Conservation (phyloP, 2,888 invertebrate genomes). For the Ophion costatus region DNA sequence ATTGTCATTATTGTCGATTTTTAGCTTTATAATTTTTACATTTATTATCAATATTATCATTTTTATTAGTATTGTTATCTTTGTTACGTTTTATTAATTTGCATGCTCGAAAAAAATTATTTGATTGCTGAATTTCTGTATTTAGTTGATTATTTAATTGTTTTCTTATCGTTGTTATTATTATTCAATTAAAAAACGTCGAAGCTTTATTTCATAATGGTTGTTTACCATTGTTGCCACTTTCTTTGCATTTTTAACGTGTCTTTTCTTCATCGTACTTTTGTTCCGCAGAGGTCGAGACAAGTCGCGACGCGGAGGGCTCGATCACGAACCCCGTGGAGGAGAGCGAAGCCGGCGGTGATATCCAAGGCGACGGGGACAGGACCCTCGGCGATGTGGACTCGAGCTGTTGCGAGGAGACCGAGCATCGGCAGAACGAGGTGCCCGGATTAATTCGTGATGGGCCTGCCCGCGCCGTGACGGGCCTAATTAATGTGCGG, state of each 20-base stretch:
- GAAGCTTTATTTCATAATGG: too few relatives aligned
- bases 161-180: neutral
- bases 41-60: too few relatives aligned
- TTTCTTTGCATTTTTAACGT: too few relatives aligned
- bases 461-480: neutral
- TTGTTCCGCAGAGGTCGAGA: conserved; percentile 74
- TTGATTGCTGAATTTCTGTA: too few relatives aligned
- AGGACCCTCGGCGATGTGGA: conserved; percentile 77
- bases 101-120: too few relatives aligned
- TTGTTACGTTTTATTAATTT: too few relatives aligned
- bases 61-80: too few relatives aligned
- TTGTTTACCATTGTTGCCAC: too few relatives aligned
- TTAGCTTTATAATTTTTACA: too few relatives aligned
- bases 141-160: too few relatives aligned
- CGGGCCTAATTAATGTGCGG: neutral
- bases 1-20: too few relatives aligned
- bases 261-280: neutral
- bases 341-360: conserved; percentile 77
- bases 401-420: conserved; percentile 78
- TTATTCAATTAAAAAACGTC: neutral
- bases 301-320: conserved; percentile 78
- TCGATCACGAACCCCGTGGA: conserved; percentile 79
- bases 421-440: conserved; percentile 73
- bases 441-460: conserved; percentile 57
- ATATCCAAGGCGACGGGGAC: conserved; percentile 77